Evolutionary conservation across 2,888 invertebrate species (phyloP), one percentile per base, ranked within the genome.

Genomic region (Metalampra italica): DNA sequence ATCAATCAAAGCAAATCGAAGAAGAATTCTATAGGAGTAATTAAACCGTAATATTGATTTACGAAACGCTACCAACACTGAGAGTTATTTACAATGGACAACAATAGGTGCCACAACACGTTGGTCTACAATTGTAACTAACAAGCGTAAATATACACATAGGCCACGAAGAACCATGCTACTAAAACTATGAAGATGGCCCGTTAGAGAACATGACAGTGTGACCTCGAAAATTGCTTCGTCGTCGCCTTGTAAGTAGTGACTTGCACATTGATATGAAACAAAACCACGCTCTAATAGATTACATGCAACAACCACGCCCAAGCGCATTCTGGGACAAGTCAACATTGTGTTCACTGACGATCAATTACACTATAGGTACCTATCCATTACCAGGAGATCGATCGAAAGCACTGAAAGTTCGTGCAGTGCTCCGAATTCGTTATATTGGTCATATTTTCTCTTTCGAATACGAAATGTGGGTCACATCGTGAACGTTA

Each of bases 141-240:
- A 68, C 74, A 77, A 74, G 75, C 75, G 71, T 75, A 75, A n/a
- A n/a, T n/a, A 73, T 75, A 73, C 70, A 69, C 64, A n/a, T 9
- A 15, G 75, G 78, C 69, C 62, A 67, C 66, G 63, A 59, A 61
- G 78, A 81, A 77, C 70, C 9, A 9, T 41, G 61, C 68, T 65
- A 61, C 68, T 64, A 73, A 75, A 66, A 67, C 66, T n/a, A 41
- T 8, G 75, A 75, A 77, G 77, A 78, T 68, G 72, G 66, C 62
- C 84, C 83, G 81, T 82, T 86, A 83, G 68, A 70, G 66, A 72
- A 64, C 66, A 67, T 66, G 68, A 62, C 64, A 66, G 62, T 66
- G 63, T 73, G 78, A 81, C 82, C 82, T 78, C 79, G 59, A 67
- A 67, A 61, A 57, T 56, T 54, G 58, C 58, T 53, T 57, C 64